phyloP scores from a whole-genome alignment of 2,113 vertebrate genomes.

The Ailurus styani region DNA sequence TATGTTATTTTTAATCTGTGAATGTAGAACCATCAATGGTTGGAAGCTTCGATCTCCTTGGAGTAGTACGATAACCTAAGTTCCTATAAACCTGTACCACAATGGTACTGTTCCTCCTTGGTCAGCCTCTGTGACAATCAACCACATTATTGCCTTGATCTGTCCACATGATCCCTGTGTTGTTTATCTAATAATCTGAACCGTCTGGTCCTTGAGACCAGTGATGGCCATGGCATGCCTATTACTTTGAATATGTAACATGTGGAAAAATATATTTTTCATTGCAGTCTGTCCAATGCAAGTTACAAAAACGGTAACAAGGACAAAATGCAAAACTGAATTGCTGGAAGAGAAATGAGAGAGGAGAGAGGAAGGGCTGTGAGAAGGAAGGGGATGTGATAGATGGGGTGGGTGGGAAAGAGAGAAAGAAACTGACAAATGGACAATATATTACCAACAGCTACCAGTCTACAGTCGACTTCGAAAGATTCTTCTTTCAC shows the following conservation, averaged over 20 bases:
- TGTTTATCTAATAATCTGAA: constrained; percentile 54
- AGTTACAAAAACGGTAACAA: constrained; percentile 50
- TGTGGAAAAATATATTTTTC: constrained; percentile 51
- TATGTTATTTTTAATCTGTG: background rate
- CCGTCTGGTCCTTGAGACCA: constrained; percentile 43
- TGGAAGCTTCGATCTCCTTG: background rate
- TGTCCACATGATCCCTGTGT: constrained; percentile 7
- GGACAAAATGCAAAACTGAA: constrained; percentile 18
- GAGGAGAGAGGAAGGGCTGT: background rate
- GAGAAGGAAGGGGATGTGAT: background rate
- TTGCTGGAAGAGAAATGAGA: background rate
- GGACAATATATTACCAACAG: background rate
- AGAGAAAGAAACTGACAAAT: background rate
- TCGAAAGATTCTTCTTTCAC: background rate
- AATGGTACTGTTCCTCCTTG: background rate
- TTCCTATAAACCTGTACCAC: background rate
- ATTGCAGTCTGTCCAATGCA: constrained; percentile 7
- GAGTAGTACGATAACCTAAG: background rate
- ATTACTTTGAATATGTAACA: constrained; percentile 40
- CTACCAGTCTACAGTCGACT: background rate
- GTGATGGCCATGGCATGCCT: background rate
- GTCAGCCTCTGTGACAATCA: background rate
- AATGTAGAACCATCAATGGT: background rate
- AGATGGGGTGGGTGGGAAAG: background rate
- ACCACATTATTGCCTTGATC: constrained; percentile 40